Evolutionary conservation across 2,113 vertebrate species (phyloP).

Genomic region (Raja brachyura): DNA sequence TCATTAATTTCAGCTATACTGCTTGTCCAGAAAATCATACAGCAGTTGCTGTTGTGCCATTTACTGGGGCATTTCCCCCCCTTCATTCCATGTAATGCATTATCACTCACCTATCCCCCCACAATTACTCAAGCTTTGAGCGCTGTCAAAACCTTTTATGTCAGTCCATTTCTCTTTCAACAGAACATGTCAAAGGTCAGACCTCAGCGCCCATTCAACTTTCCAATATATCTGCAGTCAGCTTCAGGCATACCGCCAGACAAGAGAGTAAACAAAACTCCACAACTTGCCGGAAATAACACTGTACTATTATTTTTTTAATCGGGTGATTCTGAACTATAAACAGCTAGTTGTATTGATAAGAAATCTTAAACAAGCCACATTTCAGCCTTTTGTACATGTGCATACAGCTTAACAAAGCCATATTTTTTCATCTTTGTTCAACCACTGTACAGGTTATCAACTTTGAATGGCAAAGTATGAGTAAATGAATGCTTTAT

Average conservation of each 20-base stretch:
- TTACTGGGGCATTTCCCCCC: background rate
- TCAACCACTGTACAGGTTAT: conserved; percentile 9
- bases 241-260: background rate
- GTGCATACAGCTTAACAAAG: background rate
- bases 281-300: background rate
- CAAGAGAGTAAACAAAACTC: background rate
- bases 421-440: conserved; percentile 12
- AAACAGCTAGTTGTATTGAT: conserved; percentile 1
- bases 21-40: background rate
- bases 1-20: background rate
- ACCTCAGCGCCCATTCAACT: background rate
- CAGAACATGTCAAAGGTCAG: conserved; percentile 5
- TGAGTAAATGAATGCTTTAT: conserved; percentile 21
- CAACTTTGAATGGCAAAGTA: background rate
- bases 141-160: background rate
- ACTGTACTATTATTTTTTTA: background rate
- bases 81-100: background rate
- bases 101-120: background rate
- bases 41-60: background rate
- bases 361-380: conserved; percentile 26
- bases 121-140: background rate
- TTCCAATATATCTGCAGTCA: conserved; percentile 8
- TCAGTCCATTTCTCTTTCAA: conserved; percentile 1
- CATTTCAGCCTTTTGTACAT: background rate
- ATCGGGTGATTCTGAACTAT: conserved; percentile 1